These are phyloP conservation scores for Tetragonula carbonaria DNA, from an alignment of 2,888 invertebrate species.

Conservation along the genomic window DNA sequence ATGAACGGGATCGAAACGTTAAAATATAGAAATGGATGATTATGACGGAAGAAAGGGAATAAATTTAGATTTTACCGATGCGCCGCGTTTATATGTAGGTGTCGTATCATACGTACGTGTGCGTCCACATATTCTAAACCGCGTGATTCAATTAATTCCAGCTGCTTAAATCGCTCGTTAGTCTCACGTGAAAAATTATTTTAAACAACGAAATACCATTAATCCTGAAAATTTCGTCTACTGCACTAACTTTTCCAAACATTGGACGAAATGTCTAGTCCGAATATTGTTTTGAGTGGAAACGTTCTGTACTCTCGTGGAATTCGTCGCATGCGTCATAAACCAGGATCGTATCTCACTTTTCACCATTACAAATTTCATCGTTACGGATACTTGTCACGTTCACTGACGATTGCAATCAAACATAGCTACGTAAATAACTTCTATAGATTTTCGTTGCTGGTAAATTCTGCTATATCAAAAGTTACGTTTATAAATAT, in stretches of 20 bases:
- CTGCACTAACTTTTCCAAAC: background rate
- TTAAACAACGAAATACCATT: background rate
- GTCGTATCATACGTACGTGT: background rate
- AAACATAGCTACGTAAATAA: background rate
- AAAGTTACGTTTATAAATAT: background rate
- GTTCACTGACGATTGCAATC: background rate
- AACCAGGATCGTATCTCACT: background rate
- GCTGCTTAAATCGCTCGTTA: no score
- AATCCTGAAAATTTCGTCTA: background rate
- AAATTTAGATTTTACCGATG: background rate
- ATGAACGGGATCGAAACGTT: conserved; percentile 3
- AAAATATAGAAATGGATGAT: background rate
- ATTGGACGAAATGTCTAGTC: background rate
- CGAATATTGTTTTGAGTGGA: background rate
- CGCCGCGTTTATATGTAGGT: background rate
- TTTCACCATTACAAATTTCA: background rate
- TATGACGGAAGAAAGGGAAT: background rate
- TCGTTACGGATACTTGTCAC: conserved; percentile 2
- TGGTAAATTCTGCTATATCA: background rate
- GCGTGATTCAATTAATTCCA: background rate
- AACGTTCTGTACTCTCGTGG: background rate
- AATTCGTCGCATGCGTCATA: background rate
- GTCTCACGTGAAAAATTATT: background rate
- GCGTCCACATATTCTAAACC: background rate
- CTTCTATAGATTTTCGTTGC: background rate